Conservation (phyloP, 2,888 invertebrate genomes). For the Macrosoma leucophasiata region DNA sequence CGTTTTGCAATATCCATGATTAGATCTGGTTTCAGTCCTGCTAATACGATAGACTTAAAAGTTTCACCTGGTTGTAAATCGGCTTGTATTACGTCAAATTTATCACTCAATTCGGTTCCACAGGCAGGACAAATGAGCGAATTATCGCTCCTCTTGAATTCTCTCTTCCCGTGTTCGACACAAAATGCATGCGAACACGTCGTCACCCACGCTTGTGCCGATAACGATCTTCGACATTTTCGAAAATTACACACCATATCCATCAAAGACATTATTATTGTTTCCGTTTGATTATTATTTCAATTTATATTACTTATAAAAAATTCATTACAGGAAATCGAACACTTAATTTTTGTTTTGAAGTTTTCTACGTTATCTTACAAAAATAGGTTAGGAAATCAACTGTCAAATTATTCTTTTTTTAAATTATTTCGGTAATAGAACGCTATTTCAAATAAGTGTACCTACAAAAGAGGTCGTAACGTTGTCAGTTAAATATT, state of each 20-base stretch:
- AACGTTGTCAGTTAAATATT: too few species aligned
- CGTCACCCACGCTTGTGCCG: slow-evolving; percentile 69
- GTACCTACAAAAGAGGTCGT: too few species aligned
- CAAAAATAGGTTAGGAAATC: too few species aligned
- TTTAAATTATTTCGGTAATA: too few species aligned
- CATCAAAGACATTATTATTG: slow-evolving; percentile 48
- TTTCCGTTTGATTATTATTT: too few species aligned
- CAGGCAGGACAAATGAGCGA: slow-evolving; percentile 68
- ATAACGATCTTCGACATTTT: slow-evolving; percentile 64
- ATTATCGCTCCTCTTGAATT: slow-evolving; percentile 65
- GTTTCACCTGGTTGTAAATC: slow-evolving; percentile 69
- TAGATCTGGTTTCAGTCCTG: slow-evolving; percentile 69
- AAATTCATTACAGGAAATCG: too few species aligned
- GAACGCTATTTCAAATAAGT: too few species aligned
- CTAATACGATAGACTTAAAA: slow-evolving; percentile 70
- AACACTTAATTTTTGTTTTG: too few species aligned
- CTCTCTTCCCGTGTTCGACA: slow-evolving; percentile 67
- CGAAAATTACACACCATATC: slow-evolving; percentile 71
- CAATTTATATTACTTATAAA: too few species aligned
- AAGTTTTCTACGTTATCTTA: too few species aligned
- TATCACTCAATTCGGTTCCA: slow-evolving; percentile 62
- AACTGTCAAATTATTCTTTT: too few species aligned
- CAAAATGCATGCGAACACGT: slow-evolving; percentile 75
- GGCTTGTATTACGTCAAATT: slow-evolving; percentile 71
- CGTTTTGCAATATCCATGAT: slow-evolving; percentile 74